Base-by-base conservation (phyloP, 2,888 invertebrate genomes). In the Apamea anceps region DNA sequence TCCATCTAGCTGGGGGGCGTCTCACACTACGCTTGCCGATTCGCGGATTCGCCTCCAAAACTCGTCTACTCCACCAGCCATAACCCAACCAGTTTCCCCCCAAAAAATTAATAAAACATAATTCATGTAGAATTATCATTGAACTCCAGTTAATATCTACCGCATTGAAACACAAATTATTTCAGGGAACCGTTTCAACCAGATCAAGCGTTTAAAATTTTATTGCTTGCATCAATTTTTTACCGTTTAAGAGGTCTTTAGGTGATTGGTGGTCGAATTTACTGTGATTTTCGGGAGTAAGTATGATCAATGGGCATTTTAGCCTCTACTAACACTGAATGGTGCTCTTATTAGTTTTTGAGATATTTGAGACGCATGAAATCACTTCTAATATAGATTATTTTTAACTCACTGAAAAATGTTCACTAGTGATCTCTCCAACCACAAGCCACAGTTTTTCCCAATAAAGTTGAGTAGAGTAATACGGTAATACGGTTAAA, bases 151-250 rank as follows among this genome's bases (percentile, higher is more conserved):
- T 82, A 90, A 91, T 90, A 82, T 82, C 72, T 79, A 80, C 72
- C 79, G 54, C 74, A 84, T 82, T 86, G 73, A 78, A 75, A 65
- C 71, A 18, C 45, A 81, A 88, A 93, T 93, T 89, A 89, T 89
- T 94, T 93, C 94, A 91, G 85, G 87, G 94, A 94, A 94, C 82
- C 86, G 90, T 89, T 91, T 88, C 88, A 93, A 94, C 90, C 90
- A 93, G 94, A 94, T 91, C 93, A 92, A 88, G 89, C 89, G 91
- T 88, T 92, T 91, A 89, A 87, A 89, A 90, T 94, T 92, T 92
- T 93, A 94, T 92, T 92, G 89, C 91, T 76, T 82, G 88, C 81
- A 87, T 91, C 89, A 91, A 90, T 91, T 91, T 92, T 88, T 88
- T 91, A 90, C 88, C 88, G 89, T 88, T 91, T 89, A 91, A 85